Conservation (phyloP, 1,140 invertebrate genomes). For the Heliconius hermathena region DNA sequence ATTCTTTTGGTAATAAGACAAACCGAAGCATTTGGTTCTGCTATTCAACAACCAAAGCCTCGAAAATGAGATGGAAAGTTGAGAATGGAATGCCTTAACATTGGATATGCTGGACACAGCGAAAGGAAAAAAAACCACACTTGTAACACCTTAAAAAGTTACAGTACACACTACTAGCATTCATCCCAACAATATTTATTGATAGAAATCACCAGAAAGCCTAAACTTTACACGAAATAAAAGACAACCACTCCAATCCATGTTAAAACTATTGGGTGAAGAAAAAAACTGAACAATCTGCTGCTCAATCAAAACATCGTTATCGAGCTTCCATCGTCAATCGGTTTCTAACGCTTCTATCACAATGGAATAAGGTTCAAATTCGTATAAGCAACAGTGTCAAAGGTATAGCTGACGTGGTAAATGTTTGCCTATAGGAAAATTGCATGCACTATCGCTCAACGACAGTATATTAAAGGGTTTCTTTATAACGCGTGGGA, state of each 20-base stretch:
- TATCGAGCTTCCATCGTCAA: slow-evolving; percentile 25
- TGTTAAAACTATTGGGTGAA: slow-evolving; percentile 15
- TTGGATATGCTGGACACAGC: too few relatives aligned
- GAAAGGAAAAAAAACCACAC: too few relatives aligned
- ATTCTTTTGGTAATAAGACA: too few relatives aligned
- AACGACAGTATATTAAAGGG: slow-evolving; percentile 13
- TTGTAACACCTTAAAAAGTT: too few relatives aligned
- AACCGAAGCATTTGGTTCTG: background rate
- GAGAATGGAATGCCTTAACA: background rate
- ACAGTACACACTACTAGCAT: background rate
- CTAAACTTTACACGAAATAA: background rate
- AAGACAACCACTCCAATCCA: slow-evolving; percentile 10
- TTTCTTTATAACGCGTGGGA: slow-evolving; percentile 11
- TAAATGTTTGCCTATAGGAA: slow-evolving; percentile 49
- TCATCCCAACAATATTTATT: background rate
- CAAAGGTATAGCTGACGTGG: slow-evolving; percentile 31
- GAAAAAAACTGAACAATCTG: slow-evolving; percentile 27
- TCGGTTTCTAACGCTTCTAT: background rate
- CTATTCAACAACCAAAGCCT: background rate
- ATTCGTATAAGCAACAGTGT: background rate
- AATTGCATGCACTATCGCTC: slow-evolving; percentile 46
- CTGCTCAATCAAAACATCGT: slow-evolving; percentile 45
- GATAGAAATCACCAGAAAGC: slow-evolving; percentile 2
- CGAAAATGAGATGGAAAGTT: background rate
- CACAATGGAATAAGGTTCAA: background rate